Base-by-base conservation (phyloP, 1,140 invertebrate genomes). In the Bombyx mandarina region DNA sequence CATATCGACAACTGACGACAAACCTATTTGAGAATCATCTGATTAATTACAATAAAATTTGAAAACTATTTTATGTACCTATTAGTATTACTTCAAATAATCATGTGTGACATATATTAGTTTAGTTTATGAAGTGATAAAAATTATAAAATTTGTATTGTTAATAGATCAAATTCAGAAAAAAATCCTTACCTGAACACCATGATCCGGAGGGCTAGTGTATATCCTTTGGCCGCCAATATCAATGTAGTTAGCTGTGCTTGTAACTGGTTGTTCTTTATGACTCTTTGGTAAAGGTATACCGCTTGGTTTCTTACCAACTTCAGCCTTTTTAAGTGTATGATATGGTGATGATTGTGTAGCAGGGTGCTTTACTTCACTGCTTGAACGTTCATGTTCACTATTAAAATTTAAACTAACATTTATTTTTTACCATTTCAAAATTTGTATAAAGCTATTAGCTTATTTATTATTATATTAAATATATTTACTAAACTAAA, bases 311-410 rank as follows among this genome's bases (percentile, higher is more conserved):
- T 89, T 88, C 67, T 88, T 88, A 2, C 64, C 62, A 7, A 64
- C 65, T 54, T 83, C 82, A 12, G 48, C 67, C 61, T 85, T 85
- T 53, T 87, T 87, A 43, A 87, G 56, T 0, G 84, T 87, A 59
- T 88, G 88, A 56, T 85, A 89, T 10, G 79, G 86, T 8, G 86
- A 86, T n/a, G 87, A 88, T 52, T 88, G 86, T 43, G 74, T 77
- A 4, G 73, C 72, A 18, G 84, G 64, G 61, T 89, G 86, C 64
- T 86, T 88, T 9, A 85, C 79, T 71, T 86, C 83, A 75, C 82
- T 86, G 53, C 65, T 79, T 56, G 82, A 82, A 76, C 82, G 67
- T 79, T 85, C 80, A 58, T 87, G 83, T 73, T 87, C 83, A 65
- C 83, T 86, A 56, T 62, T 26, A 26, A 50, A 26, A 50, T 26